Conservation (phyloP, 1,140 invertebrate species). For the Polypedilum vanderplanki region DNA sequence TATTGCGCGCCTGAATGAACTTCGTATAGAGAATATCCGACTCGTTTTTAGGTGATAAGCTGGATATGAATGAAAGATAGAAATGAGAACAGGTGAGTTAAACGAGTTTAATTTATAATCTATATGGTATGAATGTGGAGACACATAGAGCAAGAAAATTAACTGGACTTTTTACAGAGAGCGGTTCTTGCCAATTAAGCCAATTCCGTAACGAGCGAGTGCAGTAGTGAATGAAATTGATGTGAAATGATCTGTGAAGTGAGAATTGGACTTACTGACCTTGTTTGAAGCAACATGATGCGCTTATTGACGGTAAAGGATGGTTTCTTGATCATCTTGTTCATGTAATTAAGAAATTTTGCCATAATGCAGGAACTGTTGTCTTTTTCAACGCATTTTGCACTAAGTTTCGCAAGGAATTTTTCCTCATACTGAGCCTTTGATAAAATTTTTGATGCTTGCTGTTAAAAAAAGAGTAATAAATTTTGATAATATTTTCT, state of each 20-base stretch:
- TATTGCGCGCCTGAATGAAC: constrained; percentile 42
- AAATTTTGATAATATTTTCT: too few relatives aligned
- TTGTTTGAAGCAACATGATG: constrained; percentile 68
- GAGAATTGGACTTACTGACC: constrained; percentile 40
- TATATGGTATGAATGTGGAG: background rate
- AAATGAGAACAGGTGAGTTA: background rate
- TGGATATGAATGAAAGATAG: background rate
- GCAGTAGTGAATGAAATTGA: background rate
- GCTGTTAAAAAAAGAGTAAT: background rate
- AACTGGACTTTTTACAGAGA: background rate
- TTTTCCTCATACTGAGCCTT: constrained; percentile 52
- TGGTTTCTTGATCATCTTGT: constrained; percentile 69
- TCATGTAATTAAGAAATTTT: constrained; percentile 72
- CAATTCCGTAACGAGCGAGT: background rate
- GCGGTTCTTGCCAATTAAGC: background rate
- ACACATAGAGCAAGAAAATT: background rate
- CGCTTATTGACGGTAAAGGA: constrained; percentile 66
- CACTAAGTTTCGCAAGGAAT: constrained; percentile 62
- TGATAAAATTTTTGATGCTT: background rate
- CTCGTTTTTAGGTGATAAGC: background rate
- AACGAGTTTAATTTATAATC: background rate
- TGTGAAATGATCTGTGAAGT: background rate
- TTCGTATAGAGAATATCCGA: background rate
- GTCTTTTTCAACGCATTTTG: constrained; percentile 65
- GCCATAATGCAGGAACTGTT: constrained; percentile 70